phyloP scores from a whole-genome alignment of 2,888 invertebrate species.

The Phengaris alcon region DNA sequence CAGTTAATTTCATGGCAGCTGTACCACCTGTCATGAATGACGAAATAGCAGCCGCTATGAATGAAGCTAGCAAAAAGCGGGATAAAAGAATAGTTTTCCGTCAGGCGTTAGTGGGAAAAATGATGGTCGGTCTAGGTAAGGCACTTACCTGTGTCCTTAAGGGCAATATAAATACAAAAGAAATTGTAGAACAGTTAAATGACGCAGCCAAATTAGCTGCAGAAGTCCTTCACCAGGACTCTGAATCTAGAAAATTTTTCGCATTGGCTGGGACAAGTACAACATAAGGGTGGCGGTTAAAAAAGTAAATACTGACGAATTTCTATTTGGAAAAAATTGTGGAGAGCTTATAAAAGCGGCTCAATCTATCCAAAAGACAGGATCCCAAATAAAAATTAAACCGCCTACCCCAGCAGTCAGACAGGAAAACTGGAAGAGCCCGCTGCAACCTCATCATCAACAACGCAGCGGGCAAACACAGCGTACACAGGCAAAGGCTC shows the following conservation, averaged over 20 bases:
- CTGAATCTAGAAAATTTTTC: neutral
- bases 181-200: neutral
- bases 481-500: neutral
- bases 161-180: neutral
- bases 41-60: neutral
- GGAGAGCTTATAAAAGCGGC: neutral
- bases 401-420: neutral
- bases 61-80: neutral
- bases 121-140: neutral
- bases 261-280: neutral
- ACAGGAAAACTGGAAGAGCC: conserved; percentile 1
- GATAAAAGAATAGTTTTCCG: neutral
- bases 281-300: neutral
- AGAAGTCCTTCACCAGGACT: neutral
- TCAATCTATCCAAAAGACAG: neutral
- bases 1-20: neutral
- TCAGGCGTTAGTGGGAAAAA: neutral
- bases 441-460: neutral
- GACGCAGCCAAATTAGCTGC: neutral
- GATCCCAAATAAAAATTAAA: neutral
- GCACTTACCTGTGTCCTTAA: conserved; percentile 1
- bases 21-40: neutral
- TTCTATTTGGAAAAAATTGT: neutral
- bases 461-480: neutral
- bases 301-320: neutral